Base-by-base conservation (phyloP, 2,113 vertebrate genomes). In the Takifugu flavidus region DNA sequence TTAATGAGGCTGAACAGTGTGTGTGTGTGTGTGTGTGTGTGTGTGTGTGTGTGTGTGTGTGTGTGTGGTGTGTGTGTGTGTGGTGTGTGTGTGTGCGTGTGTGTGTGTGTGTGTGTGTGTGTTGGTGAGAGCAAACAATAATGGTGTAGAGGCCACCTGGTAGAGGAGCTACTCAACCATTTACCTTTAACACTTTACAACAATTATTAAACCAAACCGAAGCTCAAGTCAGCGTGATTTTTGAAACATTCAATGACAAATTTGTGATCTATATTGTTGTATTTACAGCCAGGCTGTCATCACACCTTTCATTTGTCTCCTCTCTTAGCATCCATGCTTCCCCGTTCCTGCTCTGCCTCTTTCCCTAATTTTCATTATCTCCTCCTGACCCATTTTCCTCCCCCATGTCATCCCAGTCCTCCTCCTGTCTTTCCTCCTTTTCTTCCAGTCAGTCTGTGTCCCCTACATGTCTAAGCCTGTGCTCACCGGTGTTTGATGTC, bases 401-500 rank as follows among this genome's bases (percentile, higher is more conserved):
- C 70, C 53, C 47, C 31, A 47, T 51, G 25, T 62, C 55, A 56
- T 65, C 67, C 54, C 65, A 49, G 53, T 47, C 66, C 56, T 62
- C 59, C 58, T 53, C 56, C 67, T 59, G 39, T 8, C 31, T 49
- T 72, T 27, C 68, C 53, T 68, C 59, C 67, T 59, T 55, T 67
- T 70, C 82, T 81, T 69, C 75, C 78, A 67, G 59, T 83, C 45
- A 85, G 86, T 74, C 75, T 87, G 76, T 88, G 85, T 89, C 78
- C 86, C 82, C 83, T 84, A 89, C 91, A 90, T 90, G 91, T 90
- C 85, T 89, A 80, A 88, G 88, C 91, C 81, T 89, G 91, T 87
- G 80, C 89, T 88, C 84, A 77, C 78, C 64, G 87, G 88, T 91
- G 89, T 92, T 91, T 91, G 86, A 91, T 91, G 90, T 91, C 89